Conservation (phyloP, 2,888 invertebrate species). For the Cheiracanthium punctorium region DNA sequence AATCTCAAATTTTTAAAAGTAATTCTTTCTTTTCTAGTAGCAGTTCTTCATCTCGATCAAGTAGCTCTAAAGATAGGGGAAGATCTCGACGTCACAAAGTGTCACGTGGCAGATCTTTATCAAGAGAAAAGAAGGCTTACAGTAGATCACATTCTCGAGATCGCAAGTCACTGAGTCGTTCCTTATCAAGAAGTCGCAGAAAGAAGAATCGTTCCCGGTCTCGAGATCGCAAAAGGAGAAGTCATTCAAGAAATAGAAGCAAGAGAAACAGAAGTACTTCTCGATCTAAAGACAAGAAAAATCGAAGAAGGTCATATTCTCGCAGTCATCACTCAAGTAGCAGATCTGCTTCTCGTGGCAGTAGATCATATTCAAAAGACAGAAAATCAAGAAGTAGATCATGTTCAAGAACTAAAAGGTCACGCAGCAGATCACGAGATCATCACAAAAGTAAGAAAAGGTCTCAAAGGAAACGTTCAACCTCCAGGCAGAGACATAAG, state of each 20-base stretch:
- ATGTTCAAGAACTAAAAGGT: conserved; percentile 35
- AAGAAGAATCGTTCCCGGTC: neutral
- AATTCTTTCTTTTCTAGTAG: neutral
- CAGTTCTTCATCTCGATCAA: conserved; percentile 32
- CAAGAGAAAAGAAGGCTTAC: neutral
- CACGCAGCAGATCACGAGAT: conserved; percentile 42
- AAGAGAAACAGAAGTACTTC: neutral
- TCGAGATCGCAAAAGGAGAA: neutral
- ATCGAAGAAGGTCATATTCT: neutral
- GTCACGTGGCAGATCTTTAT: neutral
- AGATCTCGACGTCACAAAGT: conserved; percentile 26
- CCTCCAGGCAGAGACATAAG: conserved; percentile 23
- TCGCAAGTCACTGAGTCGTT: conserved; percentile 4
- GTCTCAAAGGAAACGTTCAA: conserved; percentile 21
- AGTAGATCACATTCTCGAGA: conserved; percentile 20
- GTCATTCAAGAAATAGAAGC: neutral
- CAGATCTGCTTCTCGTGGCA: conserved; percentile 26
- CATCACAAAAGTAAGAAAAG: conserved; percentile 25
- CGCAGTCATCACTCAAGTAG: neutral
- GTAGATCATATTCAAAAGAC: conserved; percentile 36
- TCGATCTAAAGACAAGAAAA: neutral
- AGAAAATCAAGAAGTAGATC: conserved; percentile 33
- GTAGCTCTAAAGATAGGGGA: conserved; percentile 21
- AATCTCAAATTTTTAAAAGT: too few relatives aligned
- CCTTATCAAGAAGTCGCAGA: conserved; percentile 13